Conservation (phyloP, 2,797 vertebrate species). For the Peromyscus attwateri region DNA sequence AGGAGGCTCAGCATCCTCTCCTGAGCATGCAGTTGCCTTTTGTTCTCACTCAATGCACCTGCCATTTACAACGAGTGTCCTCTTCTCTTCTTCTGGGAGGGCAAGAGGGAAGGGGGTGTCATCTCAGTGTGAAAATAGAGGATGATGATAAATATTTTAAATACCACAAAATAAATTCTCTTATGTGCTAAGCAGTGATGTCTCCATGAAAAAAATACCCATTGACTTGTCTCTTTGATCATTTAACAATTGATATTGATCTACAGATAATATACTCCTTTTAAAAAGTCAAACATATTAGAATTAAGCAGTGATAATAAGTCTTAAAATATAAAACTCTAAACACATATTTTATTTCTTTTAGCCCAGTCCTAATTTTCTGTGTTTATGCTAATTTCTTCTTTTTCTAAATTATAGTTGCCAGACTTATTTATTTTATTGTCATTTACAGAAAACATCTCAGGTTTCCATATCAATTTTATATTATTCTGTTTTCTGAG, state of each 20-base stretch:
- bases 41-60: not conserved
- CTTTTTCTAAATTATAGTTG: constrained; percentile 55
- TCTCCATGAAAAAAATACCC: constrained; percentile 28
- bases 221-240: constrained; percentile 28
- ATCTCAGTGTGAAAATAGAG: not conserved
- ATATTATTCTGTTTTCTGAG: constrained; percentile 58
- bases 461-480: constrained; percentile 20
- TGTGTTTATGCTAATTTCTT: constrained; percentile 54
- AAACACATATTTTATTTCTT: constrained; percentile 18
- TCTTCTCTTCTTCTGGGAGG: not conserved
- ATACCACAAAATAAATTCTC: not conserved
- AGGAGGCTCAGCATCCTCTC: not conserved
- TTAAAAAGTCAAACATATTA: constrained; percentile 54
- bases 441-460: constrained; percentile 58
- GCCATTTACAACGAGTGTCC: not conserved
- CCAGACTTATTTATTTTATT: constrained; percentile 36
- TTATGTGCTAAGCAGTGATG: not conserved
- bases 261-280: constrained; percentile 8
- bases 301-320: constrained; percentile 41
- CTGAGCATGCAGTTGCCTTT: not conserved
- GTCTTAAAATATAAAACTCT: constrained; percentile 36
- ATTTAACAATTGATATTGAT: constrained; percentile 23
- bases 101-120: not conserved
- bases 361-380: constrained; percentile 42
- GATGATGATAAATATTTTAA: not conserved